Evolutionary conservation across 1,140 invertebrate genomes (phyloP).

Genomic region (Zaprionus ghesquierei): DNA sequence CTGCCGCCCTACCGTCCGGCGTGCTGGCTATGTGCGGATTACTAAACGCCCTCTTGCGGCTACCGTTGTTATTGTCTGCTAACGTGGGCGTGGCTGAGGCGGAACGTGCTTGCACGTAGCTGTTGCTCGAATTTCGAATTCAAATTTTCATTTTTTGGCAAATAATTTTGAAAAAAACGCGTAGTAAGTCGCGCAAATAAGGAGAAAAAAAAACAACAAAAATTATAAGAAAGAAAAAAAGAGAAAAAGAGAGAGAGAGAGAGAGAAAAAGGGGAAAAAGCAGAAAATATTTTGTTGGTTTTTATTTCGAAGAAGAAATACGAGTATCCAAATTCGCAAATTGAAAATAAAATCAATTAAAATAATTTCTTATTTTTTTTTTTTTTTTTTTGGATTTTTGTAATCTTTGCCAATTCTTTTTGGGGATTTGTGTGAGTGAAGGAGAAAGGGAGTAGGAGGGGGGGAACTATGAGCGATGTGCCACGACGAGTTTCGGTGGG

Average conservation of each 20-base stretch:
- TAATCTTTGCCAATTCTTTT: conserved; percentile 11
- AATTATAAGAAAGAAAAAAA: conserved; percentile 23
- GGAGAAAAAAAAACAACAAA: conserved; percentile 8
- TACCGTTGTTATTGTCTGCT: conserved; percentile 16
- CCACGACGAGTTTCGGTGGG: conserved; percentile 6
- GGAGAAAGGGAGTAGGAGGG: neutral
- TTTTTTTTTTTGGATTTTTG: neutral
- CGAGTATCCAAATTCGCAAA: conserved; percentile 11
- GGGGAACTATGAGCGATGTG: neutral
- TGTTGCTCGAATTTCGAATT: conserved; percentile 9
- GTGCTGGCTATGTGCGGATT: conserved; percentile 68
- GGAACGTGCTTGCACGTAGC: conserved; percentile 3
- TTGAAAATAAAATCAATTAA: conserved; percentile 26
- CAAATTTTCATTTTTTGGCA: neutral
- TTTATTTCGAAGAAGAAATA: conserved; percentile 24
- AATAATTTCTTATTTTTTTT: neutral
- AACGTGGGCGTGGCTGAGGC: conserved; percentile 4
- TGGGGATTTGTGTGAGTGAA: neutral
- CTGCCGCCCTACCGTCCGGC: neutral
- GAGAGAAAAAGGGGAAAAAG: conserved; percentile 20
- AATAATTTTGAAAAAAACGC: conserved; percentile 1
- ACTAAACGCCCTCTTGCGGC: conserved; percentile 72
- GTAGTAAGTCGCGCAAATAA: conserved; percentile 19
- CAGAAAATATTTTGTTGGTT: conserved; percentile 31
- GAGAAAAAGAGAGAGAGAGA: conserved; percentile 32